Percentiles rank a stretch among this genome's conserved stretches.
These are phyloP conservation scores for Ecliptopera silaceata DNA, from an alignment of 2,888 invertebrate genomes.

Conservation along the genomic window DNA sequence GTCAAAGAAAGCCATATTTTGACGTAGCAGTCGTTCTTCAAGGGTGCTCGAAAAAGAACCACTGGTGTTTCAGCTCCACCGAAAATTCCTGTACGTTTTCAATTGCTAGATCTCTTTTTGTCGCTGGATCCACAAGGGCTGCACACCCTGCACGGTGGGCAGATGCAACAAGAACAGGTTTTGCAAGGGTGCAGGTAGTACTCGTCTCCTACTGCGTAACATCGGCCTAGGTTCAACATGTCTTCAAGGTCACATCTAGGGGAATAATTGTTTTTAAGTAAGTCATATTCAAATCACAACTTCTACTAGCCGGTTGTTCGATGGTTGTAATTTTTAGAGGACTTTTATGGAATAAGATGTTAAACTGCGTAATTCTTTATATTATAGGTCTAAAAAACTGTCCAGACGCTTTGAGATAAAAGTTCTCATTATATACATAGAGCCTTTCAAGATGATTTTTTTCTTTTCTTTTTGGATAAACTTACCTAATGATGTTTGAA, in stretches of 20 bases:
- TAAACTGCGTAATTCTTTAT: too few relatives aligned
- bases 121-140: constrained; percentile 20
- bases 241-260: constrained; percentile 66
- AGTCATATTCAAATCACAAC: background rate
- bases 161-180: constrained; percentile 21
- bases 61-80: background rate
- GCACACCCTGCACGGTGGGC: constrained; percentile 38
- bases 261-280: background rate
- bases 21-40: too few relatives aligned
- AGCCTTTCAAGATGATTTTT: too few relatives aligned
- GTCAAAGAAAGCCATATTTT: too few relatives aligned
- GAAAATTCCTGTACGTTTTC: background rate
- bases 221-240: constrained; percentile 66
- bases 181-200: constrained; percentile 59
- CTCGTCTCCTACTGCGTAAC: constrained; percentile 67
- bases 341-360: too few relatives aligned
- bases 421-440: too few relatives aligned
- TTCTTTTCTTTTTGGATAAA: too few relatives aligned
- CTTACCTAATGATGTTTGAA: too few relatives aligned
- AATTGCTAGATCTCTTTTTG: background rate
- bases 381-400: too few relatives aligned
- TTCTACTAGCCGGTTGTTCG: background rate
- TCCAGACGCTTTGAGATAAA: too few relatives aligned
- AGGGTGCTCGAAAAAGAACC: too few relatives aligned
- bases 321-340: too few relatives aligned